phyloP scores from a whole-genome alignment of 2,113 vertebrate genomes.

The Diadophis punctatus region DNA sequence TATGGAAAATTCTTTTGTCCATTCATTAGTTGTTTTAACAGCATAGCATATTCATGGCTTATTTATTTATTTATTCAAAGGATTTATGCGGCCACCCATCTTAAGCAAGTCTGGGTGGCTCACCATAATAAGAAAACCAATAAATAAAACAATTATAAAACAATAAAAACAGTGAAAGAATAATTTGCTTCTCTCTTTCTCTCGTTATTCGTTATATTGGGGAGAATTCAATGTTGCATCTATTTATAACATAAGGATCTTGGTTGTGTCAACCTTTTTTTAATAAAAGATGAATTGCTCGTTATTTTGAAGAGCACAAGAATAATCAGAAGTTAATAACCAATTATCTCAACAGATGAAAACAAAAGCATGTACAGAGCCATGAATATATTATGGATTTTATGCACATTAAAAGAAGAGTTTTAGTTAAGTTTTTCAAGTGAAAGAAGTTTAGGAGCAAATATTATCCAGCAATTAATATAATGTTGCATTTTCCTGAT shows the following conservation, averaged over 20 bases:
- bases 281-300: conserved; percentile 23
- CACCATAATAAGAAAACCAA: neutral
- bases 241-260: neutral
- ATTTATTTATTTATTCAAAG: neutral
- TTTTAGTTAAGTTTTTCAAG: conserved; percentile 10
- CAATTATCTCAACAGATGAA: conserved; percentile 2
- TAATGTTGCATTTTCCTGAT: neutral
- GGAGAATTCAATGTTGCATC: neutral
- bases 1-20: conserved; percentile 57
- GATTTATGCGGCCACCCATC: neutral
- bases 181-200: conserved; percentile 4
- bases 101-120: neutral
- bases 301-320: conserved; percentile 5
- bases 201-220: conserved; percentile 23
- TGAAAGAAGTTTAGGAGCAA: conserved; percentile 19
- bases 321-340: neutral
- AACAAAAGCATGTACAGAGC: neutral
- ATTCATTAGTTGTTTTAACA: conserved; percentile 57
- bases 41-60: conserved; percentile 40
- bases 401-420: conserved; percentile 18
- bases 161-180: neutral
- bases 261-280: neutral
- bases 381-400: neutral
- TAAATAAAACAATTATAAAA: neutral
- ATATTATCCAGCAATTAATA: neutral